Percentiles rank a stretch among this genome's conserved stretches.
phyloP scores from a whole-genome alignment of 2,797 vertebrate species.

The Gallinago stenura region DNA sequence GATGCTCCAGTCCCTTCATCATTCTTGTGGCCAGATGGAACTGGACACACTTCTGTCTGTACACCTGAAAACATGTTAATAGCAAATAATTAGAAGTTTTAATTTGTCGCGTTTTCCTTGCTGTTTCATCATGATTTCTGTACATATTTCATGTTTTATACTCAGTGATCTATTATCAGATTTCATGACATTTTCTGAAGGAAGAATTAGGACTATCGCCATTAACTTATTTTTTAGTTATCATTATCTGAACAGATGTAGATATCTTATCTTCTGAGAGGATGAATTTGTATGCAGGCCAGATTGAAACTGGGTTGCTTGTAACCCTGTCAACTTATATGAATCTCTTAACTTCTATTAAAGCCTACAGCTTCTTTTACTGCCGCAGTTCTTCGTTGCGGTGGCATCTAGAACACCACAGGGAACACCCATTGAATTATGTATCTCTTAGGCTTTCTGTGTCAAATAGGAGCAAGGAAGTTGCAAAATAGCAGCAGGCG shows the following conservation, averaged over 20 bases:
- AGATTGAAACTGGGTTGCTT: slow-evolving; percentile 27
- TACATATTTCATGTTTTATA: neutral
- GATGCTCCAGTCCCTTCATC: neutral
- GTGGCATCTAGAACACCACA: neutral
- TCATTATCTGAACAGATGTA: neutral
- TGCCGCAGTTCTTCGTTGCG: neutral
- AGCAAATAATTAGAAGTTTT: neutral
- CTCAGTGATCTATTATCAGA: neutral
- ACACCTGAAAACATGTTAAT: neutral
- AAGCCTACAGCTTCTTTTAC: slow-evolving; percentile 37
- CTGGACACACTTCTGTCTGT: neutral
- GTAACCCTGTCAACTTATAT: slow-evolving; percentile 29
- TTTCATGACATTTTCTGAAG: neutral
- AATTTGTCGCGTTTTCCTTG: neutral
- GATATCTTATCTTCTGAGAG: neutral
- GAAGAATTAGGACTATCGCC: neutral
- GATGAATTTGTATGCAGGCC: slow-evolving; percentile 5
- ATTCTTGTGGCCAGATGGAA: neutral
- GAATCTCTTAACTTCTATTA: slow-evolving; percentile 23
- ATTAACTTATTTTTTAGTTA: neutral
- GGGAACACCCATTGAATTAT: slow-evolving; percentile 24
- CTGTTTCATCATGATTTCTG: neutral
- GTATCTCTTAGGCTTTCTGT: neutral
- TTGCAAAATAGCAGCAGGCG: neutral
- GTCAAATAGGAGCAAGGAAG: slow-evolving; percentile 1